Percentiles rank a stretch among this genome's conserved stretches.
Conservation (phyloP, 2,888 invertebrate genomes). For the Atethmia centrago region DNA sequence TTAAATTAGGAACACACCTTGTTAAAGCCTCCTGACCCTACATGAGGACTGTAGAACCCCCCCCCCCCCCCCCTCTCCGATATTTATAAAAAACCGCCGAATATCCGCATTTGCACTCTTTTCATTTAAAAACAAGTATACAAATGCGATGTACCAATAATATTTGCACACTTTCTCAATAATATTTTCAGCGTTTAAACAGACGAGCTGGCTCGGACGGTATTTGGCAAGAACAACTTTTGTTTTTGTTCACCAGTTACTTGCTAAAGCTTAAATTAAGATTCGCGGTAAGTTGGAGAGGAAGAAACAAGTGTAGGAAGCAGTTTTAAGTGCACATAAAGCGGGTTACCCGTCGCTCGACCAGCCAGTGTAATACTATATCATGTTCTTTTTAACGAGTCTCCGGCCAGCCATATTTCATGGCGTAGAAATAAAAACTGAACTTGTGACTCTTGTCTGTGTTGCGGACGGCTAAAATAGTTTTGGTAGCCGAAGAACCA, state of each 20-base stretch:
- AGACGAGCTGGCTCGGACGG: conserved; percentile 37
- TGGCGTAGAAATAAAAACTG: conserved; percentile 81
- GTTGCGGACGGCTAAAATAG: conserved; percentile 67
- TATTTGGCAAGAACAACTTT: conserved; percentile 70
- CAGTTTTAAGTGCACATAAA: conserved; percentile 88
- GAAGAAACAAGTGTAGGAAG: conserved; percentile 84
- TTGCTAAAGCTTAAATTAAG: conserved; percentile 83
- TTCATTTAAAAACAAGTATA: neutral
- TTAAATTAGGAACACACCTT: neutral
- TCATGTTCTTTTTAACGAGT: conserved; percentile 87
- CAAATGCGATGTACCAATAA: neutral
- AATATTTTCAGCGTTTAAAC: conserved; percentile 15
- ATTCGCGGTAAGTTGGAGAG: conserved; percentile 84
- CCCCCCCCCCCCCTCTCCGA: too few relatives aligned
- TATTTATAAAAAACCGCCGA: neutral
- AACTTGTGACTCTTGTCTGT: conserved; percentile 73
- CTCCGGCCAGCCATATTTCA: conserved; percentile 82
- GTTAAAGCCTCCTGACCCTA: too few relatives aligned
- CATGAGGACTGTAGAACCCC: neutral
- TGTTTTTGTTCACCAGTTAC: conserved; percentile 75
- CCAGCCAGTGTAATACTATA: conserved; percentile 83
- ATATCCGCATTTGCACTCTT: neutral
- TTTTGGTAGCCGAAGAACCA: conserved; percentile 62
- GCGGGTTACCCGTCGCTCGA: conserved; percentile 81
- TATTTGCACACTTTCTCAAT: conserved; percentile 8